phyloP scores from a whole-genome alignment of 2,888 invertebrate species.

The Campoletis raptor region DNA sequence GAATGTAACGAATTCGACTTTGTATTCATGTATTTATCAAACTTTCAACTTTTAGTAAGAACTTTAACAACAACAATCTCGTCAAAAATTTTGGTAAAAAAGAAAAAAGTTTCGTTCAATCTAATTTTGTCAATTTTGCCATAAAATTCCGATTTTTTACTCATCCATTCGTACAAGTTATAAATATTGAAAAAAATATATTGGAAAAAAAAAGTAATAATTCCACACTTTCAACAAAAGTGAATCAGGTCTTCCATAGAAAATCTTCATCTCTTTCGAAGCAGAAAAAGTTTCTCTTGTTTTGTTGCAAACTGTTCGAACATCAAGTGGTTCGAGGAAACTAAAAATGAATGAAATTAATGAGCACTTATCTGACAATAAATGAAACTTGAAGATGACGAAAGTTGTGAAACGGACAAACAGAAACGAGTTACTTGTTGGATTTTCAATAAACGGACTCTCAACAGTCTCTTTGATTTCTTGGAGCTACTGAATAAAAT shows the following conservation, averaged over 20 bases:
- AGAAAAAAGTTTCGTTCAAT: too few species aligned
- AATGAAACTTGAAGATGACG: not conserved
- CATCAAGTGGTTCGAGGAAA: not conserved
- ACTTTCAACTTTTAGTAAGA: not conserved
- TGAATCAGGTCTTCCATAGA: too few species aligned
- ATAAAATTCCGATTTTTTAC: not conserved
- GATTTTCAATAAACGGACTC: conserved; percentile 26
- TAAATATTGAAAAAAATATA: not conserved
- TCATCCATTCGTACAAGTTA: not conserved
- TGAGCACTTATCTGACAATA: not conserved
- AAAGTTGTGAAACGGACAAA: not conserved
- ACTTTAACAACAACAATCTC: not conserved
- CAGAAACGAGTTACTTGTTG: not conserved
- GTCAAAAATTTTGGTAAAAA: too few species aligned
- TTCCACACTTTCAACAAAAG: too few species aligned
- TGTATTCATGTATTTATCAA: not conserved
- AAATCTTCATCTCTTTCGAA: too few species aligned
- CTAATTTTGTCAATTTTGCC: too few species aligned
- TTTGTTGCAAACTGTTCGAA: conserved; percentile 1
- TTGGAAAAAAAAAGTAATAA: not conserved
- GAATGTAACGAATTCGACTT: not conserved
- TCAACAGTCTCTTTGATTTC: not conserved
- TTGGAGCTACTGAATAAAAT: not conserved
- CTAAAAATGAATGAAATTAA: not conserved
- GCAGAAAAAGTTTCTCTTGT: not conserved